These are phyloP conservation scores for Drosophila burlai DNA, from an alignment of 1,140 invertebrate species.

Conservation along the genomic window DNA sequence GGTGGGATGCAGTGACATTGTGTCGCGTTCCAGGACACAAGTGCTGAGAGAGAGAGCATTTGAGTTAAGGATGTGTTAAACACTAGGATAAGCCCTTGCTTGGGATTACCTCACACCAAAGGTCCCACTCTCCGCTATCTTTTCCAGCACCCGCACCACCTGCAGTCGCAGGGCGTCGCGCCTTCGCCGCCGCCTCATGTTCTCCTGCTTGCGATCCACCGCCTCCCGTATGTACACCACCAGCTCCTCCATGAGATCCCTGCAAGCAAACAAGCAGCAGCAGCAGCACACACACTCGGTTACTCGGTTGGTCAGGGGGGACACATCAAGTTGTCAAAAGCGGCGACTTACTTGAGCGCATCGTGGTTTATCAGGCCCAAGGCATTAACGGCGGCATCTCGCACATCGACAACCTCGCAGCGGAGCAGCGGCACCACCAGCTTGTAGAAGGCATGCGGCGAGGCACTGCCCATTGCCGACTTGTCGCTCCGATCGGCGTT, in stretches of 20 bases:
- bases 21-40: conserved; percentile 93
- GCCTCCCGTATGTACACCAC: conserved; percentile 96
- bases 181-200: conserved; percentile 94
- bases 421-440: conserved; percentile 94
- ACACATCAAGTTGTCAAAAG: conserved; percentile 14
- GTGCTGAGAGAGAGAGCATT: conserved; percentile 87
- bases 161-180: conserved; percentile 97
- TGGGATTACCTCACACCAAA: conserved; percentile 92
- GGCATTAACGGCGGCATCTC: conserved; percentile 96
- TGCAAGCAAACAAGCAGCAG: conserved; percentile 78
- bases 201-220: conserved; percentile 99
- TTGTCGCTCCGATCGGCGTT: conserved; percentile 91
- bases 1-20: conserved; percentile 92
- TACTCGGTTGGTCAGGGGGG: conserved; percentile 7
- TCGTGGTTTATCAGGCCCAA: conserved; percentile 96
- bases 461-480: conserved; percentile 87
- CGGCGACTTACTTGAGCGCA: conserved; percentile 92
- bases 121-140: conserved; percentile 96
- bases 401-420: conserved; percentile 96
- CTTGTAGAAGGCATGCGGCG: conserved; percentile 95
- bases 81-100: background rate
- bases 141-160: conserved; percentile 95
- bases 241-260: conserved; percentile 98
- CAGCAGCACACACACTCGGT: background rate
- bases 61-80: background rate